Conservation (phyloP, 2,888 invertebrate genomes). For the Asteroscopus sphinx region DNA sequence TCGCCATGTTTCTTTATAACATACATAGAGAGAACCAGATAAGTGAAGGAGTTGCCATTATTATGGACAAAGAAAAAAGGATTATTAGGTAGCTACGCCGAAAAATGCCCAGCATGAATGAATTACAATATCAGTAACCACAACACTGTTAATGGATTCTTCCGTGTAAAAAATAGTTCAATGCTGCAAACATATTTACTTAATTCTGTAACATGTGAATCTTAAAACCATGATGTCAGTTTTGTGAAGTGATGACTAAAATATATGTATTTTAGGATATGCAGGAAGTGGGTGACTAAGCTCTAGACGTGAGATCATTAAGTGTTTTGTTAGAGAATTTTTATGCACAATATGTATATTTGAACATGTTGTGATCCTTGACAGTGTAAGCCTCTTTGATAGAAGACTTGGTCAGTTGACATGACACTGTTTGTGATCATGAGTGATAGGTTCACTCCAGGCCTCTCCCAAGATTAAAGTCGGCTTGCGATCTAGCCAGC, state of each 20-base stretch:
- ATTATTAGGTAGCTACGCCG: too few relatives aligned
- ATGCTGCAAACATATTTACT: slow-evolving; percentile 2
- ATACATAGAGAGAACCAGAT: too few relatives aligned
- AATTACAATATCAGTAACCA: too few relatives aligned
- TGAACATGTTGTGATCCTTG: background rate
- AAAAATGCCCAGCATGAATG: too few relatives aligned
- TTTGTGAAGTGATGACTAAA: slow-evolving; percentile 22
- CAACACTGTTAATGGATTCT: background rate
- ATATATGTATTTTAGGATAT: slow-evolving; percentile 16
- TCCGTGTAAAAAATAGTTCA: background rate
- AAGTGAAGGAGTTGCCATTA: too few relatives aligned
- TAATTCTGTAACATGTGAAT: slow-evolving; percentile 5
- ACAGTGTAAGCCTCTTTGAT: background rate
- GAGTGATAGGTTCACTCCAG: too few relatives aligned
- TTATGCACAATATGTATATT: too few relatives aligned
- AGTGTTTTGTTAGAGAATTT: background rate
- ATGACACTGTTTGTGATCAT: too few relatives aligned
- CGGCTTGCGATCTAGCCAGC: too few relatives aligned
- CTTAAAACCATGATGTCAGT: slow-evolving; percentile 21
- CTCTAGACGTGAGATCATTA: slow-evolving; percentile 5
- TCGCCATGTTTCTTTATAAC: too few relatives aligned
- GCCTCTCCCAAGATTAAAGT: too few relatives aligned
- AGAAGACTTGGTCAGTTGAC: background rate
- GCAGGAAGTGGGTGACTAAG: slow-evolving; percentile 9
- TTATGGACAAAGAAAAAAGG: too few relatives aligned